Evolutionary conservation across 2,888 invertebrate species (phyloP).

Genomic region (Ophioninae sp.): DNA sequence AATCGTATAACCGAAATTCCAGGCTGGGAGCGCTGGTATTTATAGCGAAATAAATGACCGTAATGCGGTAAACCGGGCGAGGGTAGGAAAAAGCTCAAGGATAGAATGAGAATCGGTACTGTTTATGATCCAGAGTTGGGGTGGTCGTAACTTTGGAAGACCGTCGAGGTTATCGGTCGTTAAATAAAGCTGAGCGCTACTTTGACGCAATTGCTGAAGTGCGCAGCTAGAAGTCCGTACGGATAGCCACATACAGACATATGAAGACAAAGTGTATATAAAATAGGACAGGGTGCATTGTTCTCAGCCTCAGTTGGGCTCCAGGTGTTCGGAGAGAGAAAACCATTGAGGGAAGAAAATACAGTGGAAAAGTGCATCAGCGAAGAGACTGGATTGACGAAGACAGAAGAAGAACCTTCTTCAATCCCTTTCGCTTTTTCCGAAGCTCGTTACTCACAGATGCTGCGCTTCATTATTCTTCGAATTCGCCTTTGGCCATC

Average conservation of each 20-base stretch:
- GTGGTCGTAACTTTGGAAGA: constrained; percentile 25
- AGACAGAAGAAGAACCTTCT: constrained; percentile 9
- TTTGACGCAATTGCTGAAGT: constrained; percentile 49
- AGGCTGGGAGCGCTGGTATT: background rate
- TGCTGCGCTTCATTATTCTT: constrained; percentile 44
- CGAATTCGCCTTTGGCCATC: constrained; percentile 43
- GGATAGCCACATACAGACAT: constrained; percentile 7
- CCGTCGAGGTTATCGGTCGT: constrained; percentile 41
- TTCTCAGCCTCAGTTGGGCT: constrained; percentile 30
- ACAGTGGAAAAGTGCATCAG: background rate
- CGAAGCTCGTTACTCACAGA: constrained; percentile 25
- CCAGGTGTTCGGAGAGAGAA: constrained; percentile 18
- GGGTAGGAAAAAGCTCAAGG: constrained; percentile 2
- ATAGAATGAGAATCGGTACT: constrained; percentile 7
- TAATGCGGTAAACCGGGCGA: background rate
- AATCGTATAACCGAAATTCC: background rate
- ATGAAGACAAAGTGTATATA: constrained; percentile 40
- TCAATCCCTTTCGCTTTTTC: background rate
- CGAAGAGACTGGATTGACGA: background rate
- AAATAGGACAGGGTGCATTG: constrained; percentile 31
- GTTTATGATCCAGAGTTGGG: constrained; percentile 13
- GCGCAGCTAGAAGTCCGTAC: constrained; percentile 35
- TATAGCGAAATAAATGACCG: constrained; percentile 16
- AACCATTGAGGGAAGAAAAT: background rate
- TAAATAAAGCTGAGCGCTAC: constrained; percentile 30